A percentile compares a stretch with the other conserved stretches of the same genome.
These are phyloP conservation scores for Chiloscyllium plagiosum DNA, from an alignment of 2,113 vertebrate genomes.

Conservation along the genomic window DNA sequence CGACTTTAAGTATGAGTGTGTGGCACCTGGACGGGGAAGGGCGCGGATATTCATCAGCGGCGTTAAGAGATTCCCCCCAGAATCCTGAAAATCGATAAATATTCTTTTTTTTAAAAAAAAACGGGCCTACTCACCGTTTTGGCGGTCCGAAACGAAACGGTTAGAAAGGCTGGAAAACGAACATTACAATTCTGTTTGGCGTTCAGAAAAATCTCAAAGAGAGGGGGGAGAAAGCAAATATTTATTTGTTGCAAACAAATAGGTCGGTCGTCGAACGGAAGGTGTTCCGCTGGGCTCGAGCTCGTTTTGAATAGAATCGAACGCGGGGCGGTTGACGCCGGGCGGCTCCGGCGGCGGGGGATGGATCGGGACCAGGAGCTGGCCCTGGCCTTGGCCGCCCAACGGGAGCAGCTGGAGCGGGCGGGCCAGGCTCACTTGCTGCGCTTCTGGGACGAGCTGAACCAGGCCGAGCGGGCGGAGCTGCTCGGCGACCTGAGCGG, in stretches of 20 bases:
- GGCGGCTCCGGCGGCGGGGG: background rate
- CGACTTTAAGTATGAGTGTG: background rate
- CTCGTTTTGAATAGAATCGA: background rate
- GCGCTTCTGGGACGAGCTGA: conserved; percentile 72
- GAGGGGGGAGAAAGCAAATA: background rate
- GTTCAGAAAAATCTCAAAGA: background rate
- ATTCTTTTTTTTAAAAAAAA: too few species aligned
- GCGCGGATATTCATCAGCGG: background rate
- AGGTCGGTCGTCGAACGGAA: background rate
- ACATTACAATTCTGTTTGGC: background rate
- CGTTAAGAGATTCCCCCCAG: background rate
- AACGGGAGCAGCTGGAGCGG: conserved; percentile 52
- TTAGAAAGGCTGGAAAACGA: background rate
- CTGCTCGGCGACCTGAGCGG: conserved; percentile 60
- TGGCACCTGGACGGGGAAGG: background rate
- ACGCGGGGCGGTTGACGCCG: background rate
- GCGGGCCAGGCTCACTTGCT: conserved; percentile 74
- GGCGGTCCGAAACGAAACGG: background rate
- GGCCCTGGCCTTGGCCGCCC: conserved; percentile 52
- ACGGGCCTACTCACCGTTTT: background rate
- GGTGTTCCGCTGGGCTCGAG: background rate
- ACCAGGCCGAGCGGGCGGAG: conserved; percentile 52
- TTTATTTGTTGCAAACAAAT: background rate
- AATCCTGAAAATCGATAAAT: background rate
- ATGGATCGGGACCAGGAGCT: background rate